phyloP scores from a whole-genome alignment of 2,113 vertebrate genomes.

The Amazona vittata region DNA sequence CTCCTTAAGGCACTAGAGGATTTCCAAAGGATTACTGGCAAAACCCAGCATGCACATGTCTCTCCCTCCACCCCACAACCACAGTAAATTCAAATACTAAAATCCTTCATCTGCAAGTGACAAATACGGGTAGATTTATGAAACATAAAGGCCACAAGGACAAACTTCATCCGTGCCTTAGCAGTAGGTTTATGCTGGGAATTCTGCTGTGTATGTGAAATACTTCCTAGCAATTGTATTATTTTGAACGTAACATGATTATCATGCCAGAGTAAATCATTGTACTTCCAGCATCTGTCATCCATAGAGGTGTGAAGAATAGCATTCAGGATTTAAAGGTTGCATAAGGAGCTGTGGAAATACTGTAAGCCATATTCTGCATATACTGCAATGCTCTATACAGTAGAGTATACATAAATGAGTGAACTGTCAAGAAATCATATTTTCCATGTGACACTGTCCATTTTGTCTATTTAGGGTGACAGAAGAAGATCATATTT shows the following conservation, averaged over 20 bases:
- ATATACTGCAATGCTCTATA: background rate
- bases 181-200: background rate
- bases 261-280: background rate
- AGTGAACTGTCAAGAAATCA: background rate
- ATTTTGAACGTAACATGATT: background rate
- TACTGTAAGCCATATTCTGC: background rate
- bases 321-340: background rate
- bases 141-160: background rate
- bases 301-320: background rate
- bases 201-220: background rate
- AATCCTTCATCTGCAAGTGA: background rate
- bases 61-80: background rate
- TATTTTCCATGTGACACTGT: background rate
- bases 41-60: background rate
- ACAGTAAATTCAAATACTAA: background rate
- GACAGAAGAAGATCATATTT: background rate
- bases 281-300: background rate
- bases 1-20: constrained; percentile 70
- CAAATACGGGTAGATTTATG: background rate
- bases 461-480: background rate
- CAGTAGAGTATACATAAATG: background rate
- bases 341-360: background rate
- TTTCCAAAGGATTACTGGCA: constrained; percentile 52
- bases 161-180: background rate
- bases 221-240: background rate